Percentiles rank a stretch among this genome's conserved stretches.
Evolutionary conservation across 2,888 invertebrate genomes (phyloP).

Genomic region (Orchesellides sinensis): DNA sequence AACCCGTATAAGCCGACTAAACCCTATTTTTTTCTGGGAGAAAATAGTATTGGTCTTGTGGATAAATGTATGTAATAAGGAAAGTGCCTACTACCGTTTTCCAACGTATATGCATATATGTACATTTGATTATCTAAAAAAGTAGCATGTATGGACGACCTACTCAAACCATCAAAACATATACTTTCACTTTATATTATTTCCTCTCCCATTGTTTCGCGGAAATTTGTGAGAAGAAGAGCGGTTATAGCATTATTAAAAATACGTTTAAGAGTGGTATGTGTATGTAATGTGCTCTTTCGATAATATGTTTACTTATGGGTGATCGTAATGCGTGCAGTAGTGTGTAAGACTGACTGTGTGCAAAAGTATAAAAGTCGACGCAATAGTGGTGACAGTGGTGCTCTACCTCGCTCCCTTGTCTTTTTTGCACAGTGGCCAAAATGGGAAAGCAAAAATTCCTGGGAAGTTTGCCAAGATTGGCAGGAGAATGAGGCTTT

Average conservation of each 20-base stretch:
- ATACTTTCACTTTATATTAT: no score
- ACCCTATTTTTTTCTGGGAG: no score
- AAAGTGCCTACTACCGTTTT: no score
- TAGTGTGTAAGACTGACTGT: conserved; percentile 20
- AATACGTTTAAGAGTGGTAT: conserved; percentile 41
- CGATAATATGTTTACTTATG: conserved; percentile 57
- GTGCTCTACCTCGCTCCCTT: conserved; percentile 9
- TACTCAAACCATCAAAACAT: no score
- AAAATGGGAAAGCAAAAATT: conserved; percentile 66
- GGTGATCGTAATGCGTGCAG: conserved; percentile 60
- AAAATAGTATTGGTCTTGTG: no score
- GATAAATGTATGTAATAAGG: no score
- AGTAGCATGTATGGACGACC: no score
- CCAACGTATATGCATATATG: no score
- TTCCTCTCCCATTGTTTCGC: background rate
- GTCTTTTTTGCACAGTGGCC: conserved; percentile 58
- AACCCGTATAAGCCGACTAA: no score
- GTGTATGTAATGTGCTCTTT: conserved; percentile 54
- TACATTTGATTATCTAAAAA: no score
- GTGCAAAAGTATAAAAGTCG: conserved; percentile 1
- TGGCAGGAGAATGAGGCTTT: conserved; percentile 58
- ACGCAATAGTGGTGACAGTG: conserved; percentile 22
- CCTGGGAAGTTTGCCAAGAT: conserved; percentile 70
- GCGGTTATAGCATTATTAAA: conserved; percentile 27
- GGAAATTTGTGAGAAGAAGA: background rate